Base-by-base conservation (phyloP, 2,113 vertebrate genomes). In the Macquaria ambigua region DNA sequence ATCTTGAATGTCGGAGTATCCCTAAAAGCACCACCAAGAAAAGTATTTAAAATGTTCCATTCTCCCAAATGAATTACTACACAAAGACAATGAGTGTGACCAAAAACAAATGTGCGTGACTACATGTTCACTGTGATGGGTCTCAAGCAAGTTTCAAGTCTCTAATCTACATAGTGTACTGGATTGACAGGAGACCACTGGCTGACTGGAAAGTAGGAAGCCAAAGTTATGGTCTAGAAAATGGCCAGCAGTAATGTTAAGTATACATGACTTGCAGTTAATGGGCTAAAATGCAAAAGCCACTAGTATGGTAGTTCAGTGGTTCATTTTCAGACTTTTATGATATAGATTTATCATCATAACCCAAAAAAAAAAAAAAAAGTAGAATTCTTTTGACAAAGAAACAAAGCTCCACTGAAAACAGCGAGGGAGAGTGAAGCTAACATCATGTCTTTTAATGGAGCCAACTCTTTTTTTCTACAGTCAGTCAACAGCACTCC, bases 401-500 rank as follows among this genome's bases (percentile, higher is more conserved):
- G 37, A 56, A 46, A 53, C n/a, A 71, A 71, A 82, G 46, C 66
- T 15, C 59, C 16, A 37, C 56, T 50, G 20, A 41, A 80, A 68
- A 83, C 81, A 55, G 69, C 3, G 2, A 21, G 43, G 1, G 46
- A 67, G 62, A 81, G 41, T 55, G 67, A 73, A 41, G 41, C 58
- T 74, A 74, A 46, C 23, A 52, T 56, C 43, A 56, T 37, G 71
- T 74, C 63, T 87, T 83, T 83, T 46, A 76, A 83, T 86, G 34
- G 72, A 76, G 77, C 28, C 69, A 23, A 31, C 23, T 84, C 52
- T 4, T 61, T 75, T 67, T 64, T 70, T 69, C 74, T 68, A 52
- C 75, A 87, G 69, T 79, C 85, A 83, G 87, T 92, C 87, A 87
- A 79, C 80, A 84, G 87, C 89, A 48, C 72, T 88, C 79, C 50